Conservation (phyloP, 2,888 invertebrate species). For the Philhelius pedissequus region DNA sequence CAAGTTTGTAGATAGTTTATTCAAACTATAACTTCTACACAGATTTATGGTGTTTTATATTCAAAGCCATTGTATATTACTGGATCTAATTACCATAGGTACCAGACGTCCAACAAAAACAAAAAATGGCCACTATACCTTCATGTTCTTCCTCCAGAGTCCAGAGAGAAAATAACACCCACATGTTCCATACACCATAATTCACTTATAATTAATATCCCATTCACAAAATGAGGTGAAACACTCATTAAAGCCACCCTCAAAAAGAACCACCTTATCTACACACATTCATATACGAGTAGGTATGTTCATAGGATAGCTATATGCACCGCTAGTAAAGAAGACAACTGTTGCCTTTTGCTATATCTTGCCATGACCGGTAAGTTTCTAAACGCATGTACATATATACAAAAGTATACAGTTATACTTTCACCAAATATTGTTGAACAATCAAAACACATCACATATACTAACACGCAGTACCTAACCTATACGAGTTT, state of each 20-base stretch:
- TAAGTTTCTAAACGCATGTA: neutral
- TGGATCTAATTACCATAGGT: neutral
- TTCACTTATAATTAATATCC: constrained; percentile 67
- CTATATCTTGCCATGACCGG: neutral
- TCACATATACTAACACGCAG: neutral
- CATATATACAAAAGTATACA: neutral
- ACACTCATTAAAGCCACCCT: constrained; percentile 61
- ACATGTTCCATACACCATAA: constrained; percentile 46
- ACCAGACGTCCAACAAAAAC: neutral
- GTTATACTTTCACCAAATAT: constrained; percentile 19
- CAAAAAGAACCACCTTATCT: neutral
- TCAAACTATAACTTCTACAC: neutral
- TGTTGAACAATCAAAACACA: constrained; percentile 19
- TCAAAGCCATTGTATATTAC: constrained; percentile 10
- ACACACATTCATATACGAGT: neutral
- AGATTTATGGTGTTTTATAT: constrained; percentile 42
- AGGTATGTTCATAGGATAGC: neutral
- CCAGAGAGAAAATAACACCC: neutral
- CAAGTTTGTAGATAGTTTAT: no score
- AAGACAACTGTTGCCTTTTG: constrained; percentile 56
- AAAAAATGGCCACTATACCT: neutral
- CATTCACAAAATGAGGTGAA: constrained; percentile 64
- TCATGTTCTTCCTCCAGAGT: neutral
- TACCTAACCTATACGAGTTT: no score
- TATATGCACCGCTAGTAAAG: neutral